Conservation (phyloP, 2,113 vertebrate genomes). For the Aepyceros melampus region DNA sequence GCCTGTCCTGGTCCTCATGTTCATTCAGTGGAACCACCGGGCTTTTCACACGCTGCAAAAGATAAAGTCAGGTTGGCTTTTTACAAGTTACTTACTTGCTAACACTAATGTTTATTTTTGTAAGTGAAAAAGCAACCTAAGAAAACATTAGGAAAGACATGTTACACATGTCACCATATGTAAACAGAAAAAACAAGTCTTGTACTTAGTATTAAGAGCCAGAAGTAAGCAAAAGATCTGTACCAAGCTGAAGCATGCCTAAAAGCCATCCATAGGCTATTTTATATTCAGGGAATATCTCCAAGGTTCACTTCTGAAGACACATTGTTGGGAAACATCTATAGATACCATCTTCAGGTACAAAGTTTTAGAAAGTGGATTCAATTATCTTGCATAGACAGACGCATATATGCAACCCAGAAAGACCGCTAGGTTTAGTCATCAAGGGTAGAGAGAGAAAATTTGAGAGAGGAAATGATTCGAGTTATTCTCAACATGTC, state of each 20-base stretch:
- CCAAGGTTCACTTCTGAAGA: background rate
- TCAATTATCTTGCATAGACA: background rate
- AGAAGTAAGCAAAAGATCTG: background rate
- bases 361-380: background rate
- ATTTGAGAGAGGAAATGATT: background rate
- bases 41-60: conserved; percentile 39
- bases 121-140: background rate
- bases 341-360: background rate
- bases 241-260: background rate
- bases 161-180: background rate
- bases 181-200: background rate
- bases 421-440: background rate
- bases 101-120: background rate
- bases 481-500: background rate
- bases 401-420: background rate
- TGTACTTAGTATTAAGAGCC: background rate
- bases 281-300: background rate
- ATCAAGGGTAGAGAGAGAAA: background rate
- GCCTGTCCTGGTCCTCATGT: background rate
- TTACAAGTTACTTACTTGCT: background rate
- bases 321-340: background rate
- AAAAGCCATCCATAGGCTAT: background rate
- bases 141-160: background rate
- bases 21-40: conserved; percentile 4
- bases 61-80: conserved; percentile 11